phyloP scores from a whole-genome alignment of 2,797 vertebrate genomes.

The Apogon hyalosoma region DNA sequence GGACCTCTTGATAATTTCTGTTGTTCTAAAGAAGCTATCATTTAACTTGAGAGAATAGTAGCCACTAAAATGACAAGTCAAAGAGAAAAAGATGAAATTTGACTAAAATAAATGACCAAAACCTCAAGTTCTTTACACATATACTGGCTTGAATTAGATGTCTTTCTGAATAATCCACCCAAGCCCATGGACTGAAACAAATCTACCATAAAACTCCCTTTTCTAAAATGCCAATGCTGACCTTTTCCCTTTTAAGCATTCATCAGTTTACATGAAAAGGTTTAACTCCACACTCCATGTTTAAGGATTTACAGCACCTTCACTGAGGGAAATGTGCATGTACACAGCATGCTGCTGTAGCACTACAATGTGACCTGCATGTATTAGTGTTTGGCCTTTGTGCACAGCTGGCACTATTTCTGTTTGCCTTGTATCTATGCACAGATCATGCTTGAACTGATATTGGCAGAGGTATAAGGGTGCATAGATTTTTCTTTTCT shows the following conservation, averaged over 20 bases:
- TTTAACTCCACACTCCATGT: too few relatives aligned
- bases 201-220: too few relatives aligned
- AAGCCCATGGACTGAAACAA: too few relatives aligned
- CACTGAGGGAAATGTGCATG: constrained; percentile 1
- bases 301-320: background rate
- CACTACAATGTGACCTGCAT: constrained; percentile 1
- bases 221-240: background rate
- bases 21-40: constrained; percentile 14
- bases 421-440: background rate
- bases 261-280: background rate
- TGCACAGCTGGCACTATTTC: background rate
- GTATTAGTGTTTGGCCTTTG: background rate
- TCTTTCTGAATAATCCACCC: too few relatives aligned
- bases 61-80: background rate
- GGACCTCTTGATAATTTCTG: constrained; percentile 1
- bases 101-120: too few relatives aligned
- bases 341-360: background rate
- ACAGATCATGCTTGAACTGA: background rate
- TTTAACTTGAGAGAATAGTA: constrained; percentile 8
- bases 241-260: background rate
- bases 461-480: background rate
- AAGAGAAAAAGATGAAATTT: background rate
- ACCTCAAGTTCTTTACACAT: too few relatives aligned
- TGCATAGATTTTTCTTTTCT: background rate
- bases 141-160: background rate